These are phyloP conservation scores for Tragopan temminckii DNA, from an alignment of 2,797 vertebrate genomes.

Conservation along the genomic window DNA sequence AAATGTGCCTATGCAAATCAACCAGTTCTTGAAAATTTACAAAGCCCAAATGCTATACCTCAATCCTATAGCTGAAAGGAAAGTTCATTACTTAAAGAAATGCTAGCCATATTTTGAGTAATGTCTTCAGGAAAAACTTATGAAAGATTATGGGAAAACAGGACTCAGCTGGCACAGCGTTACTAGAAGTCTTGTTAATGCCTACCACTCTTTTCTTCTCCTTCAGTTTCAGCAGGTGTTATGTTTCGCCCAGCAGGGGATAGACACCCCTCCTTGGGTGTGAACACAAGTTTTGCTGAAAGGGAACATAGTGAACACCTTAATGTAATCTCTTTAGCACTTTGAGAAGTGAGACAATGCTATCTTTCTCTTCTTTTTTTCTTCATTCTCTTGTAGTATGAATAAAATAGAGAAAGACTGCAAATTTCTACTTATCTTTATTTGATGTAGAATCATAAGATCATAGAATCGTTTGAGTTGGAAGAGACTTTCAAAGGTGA, in stretches of 20 bases:
- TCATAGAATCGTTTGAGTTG: no score
- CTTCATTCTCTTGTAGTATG: not conserved
- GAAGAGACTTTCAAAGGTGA: no score
- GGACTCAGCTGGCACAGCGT: not conserved
- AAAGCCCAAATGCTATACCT: not conserved
- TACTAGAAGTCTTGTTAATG: not conserved
- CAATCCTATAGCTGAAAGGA: not conserved
- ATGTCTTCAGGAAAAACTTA: constrained; percentile 9
- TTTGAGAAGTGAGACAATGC: not conserved
- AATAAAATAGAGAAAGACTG: not conserved
- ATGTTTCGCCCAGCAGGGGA: not conserved
- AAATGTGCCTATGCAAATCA: constrained; percentile 6
- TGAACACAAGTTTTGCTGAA: not conserved
- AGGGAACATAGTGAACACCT: not conserved
- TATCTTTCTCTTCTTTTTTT: not conserved
- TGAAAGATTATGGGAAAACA: not conserved
- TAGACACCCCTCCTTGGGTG: not conserved
- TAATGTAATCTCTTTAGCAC: not conserved
- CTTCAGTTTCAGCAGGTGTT: not conserved
- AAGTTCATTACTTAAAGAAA: not conserved
- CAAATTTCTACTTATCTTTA: not conserved
- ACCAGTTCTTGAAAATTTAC: constrained; percentile 5
- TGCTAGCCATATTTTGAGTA: not conserved
- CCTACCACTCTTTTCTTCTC: not conserved
- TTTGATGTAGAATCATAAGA: not conserved